Conservation (phyloP, 2,797 vertebrate genomes). For the Sardinella longiceps region DNA sequence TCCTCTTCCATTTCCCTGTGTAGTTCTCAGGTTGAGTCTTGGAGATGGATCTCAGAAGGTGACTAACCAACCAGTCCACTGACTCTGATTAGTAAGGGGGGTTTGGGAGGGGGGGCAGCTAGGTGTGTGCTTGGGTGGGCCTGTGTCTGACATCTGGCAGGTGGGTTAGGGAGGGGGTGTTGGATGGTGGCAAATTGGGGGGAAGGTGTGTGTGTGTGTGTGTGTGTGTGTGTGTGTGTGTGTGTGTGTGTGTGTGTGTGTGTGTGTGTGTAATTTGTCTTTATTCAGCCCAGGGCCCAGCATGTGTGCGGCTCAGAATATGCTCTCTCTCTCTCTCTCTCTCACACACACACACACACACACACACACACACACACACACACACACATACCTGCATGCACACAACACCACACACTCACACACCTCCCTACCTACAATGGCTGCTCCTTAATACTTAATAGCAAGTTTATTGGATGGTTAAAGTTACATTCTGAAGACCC, state of each 20-base stretch:
- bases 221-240: too few relatives aligned
- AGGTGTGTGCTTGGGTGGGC: not conserved
- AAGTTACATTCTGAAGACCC: not conserved
- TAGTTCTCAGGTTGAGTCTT: not conserved
- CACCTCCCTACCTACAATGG: not conserved
- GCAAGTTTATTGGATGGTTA: conserved; percentile 1
- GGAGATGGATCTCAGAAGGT: not conserved
- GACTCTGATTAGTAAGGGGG: not conserved
- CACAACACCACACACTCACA: not conserved
- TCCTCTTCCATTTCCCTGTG: not conserved
- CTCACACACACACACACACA: not conserved
- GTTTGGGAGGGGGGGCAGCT: not conserved
- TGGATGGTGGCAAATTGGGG: too few relatives aligned
- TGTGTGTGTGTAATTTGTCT: conserved; percentile 9
- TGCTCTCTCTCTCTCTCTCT: not conserved
- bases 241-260: too few relatives aligned
- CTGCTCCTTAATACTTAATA: not conserved
- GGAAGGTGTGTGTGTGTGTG: too few relatives aligned
- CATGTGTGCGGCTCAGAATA: not conserved
- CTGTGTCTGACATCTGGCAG: too few relatives aligned
- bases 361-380: not conserved
- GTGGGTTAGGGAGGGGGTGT: too few relatives aligned
- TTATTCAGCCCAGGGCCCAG: not conserved
- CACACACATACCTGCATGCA: not conserved
- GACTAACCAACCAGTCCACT: not conserved